phyloP scores from a whole-genome alignment of 2,113 vertebrate genomes.

The Tragulus kanchil region DNA sequence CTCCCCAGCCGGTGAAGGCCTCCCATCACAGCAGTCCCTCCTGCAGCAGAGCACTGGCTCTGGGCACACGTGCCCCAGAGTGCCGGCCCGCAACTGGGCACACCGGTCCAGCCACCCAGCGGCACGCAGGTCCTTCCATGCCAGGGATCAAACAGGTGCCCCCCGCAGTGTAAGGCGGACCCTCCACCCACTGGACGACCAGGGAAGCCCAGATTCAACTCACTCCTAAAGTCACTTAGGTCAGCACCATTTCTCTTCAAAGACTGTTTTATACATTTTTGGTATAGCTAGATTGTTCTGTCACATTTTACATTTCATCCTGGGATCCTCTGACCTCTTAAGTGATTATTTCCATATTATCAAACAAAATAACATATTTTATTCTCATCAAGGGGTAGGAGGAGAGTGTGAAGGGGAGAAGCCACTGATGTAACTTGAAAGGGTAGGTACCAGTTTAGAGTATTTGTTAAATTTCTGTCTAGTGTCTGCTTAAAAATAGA shows the following conservation, averaged over 20 bases:
- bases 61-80: no score
- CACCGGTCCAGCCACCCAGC: no score
- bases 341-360: slow-evolving; percentile 29
- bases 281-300: not conserved
- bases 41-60: no score
- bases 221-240: slow-evolving; percentile 4
- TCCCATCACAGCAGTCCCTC: no score
- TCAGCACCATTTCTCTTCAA: not conserved
- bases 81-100: no score
- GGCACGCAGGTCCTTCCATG: no score
- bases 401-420: not conserved
- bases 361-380: slow-evolving; percentile 44
- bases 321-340: not conserved
- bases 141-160: no score
- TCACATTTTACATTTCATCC: slow-evolving; percentile 23
- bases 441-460: not conserved
- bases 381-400: not conserved
- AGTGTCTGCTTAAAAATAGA: slow-evolving; percentile 19
- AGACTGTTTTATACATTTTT: slow-evolving; percentile 19
- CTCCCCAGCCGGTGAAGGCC: no score
- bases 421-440: not conserved
- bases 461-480: slow-evolving; percentile 1
- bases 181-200: no score
- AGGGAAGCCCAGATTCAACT: not conserved
- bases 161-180: no score